Evolutionary conservation across 2,888 invertebrate genomes (phyloP), one percentile per base, ranked within the genome.

Genomic region (Plebejus melissa): DNA sequence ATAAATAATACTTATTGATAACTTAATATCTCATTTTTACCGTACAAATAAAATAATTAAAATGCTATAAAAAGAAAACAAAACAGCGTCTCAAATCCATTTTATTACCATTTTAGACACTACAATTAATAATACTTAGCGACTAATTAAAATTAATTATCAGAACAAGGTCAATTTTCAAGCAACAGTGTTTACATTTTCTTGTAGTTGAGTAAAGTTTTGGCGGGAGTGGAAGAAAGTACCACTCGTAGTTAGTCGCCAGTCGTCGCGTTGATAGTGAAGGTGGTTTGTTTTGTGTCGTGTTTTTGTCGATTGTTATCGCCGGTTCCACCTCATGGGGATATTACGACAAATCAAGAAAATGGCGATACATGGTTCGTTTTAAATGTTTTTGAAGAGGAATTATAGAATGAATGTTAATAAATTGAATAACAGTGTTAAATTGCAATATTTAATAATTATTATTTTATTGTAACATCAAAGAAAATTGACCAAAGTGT

Each of bases 271-370:
- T 38, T 28, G 69, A 69, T 36, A 70, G 65, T 65, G 69, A 69
- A 70, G 46, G 75, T 70, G 75, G 32, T 28, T 54, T 58, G 75
- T 57, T 69, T 69, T 28, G 57, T 57, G 70, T 36, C 28, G 70
- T 70, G 36, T 69, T 75, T 75, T 54, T 38, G 57, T 70, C 5
- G 32, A 50, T 54, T 72, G 13, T 50, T 74, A 80, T 78, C 74
- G 32, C 65, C 36, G 65, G 32, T 65, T 65, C 13, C 16, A 32
- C 32, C 65, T 13, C 32, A 93, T 93, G 93, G 93, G 93, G 74
- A 91, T 93, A 82, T 82, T 93, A 76, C 92, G 93, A 84, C 93
- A 93, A 80, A 89, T 93, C 72, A 92, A 90, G 85, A 92, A 87
- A 84, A 91, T 93, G 83, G 86, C 91, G 6, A 82, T 84, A 76